Evolutionary conservation across 92 coral and sea anemone species (phyloP).

Genomic region (Umimayanthus kanabou): DNA sequence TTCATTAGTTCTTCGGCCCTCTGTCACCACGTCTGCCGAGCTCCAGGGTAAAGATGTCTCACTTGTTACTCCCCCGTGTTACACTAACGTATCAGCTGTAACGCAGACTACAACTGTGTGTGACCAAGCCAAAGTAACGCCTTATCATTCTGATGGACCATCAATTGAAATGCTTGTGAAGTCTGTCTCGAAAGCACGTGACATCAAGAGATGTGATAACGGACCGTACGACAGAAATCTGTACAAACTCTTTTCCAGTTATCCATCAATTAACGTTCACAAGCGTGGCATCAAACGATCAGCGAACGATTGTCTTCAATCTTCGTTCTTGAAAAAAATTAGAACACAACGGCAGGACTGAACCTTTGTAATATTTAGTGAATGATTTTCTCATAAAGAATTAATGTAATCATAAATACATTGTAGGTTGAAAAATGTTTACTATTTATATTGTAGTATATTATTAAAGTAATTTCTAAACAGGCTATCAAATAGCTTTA

Average conservation of each 20-base stretch:
- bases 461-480: too few relatives aligned
- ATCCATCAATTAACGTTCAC: neutral
- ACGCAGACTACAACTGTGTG: constrained; percentile 19
- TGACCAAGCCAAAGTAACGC: neutral
- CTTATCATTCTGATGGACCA: constrained; percentile 19
- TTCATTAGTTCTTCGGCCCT: too few relatives aligned
- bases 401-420: too few relatives aligned
- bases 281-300: neutral
- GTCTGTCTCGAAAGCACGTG: too few relatives aligned
- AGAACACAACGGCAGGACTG: constrained; percentile 30
- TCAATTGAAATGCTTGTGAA: neutral
- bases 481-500: too few relatives aligned
- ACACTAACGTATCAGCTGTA: neutral
- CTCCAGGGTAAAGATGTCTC: neutral
- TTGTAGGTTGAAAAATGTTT: too few relatives aligned
- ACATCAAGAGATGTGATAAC: too few relatives aligned
- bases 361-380: neutral
- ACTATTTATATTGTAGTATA: too few relatives aligned
- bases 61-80: neutral
- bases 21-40: neutral
- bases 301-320: constrained; percentile 6
- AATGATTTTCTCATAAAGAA: too few relatives aligned
- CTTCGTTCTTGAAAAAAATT: neutral
- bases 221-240: too few relatives aligned
- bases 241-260: too few relatives aligned